A percentile compares a stretch with the other conserved stretches of the same genome.
These are phyloP conservation scores for Salvelinus namaycush DNA, from an alignment of 2,113 vertebrate species.

Conservation along the genomic window DNA sequence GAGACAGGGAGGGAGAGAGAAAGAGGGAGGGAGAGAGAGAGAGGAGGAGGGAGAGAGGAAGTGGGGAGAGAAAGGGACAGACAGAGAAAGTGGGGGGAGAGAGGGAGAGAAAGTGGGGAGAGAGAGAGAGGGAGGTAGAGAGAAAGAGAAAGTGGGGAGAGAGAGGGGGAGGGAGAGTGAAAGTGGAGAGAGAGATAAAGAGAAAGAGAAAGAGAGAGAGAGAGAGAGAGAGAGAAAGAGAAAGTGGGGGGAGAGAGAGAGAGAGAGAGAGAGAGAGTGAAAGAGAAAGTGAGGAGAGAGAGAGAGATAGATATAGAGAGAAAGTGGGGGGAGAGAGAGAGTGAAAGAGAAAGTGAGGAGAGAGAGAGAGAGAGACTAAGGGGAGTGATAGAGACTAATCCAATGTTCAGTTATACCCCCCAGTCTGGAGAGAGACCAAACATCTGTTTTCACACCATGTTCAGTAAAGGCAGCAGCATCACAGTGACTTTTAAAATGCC, in stretches of 20 bases:
- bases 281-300: neutral
- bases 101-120: no score
- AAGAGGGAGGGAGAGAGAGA: fast-evolving
- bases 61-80: no score
- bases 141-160: no score
- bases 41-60: no score
- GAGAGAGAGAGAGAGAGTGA: neutral
- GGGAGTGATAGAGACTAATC: constrained; percentile 52
- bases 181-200: neutral
- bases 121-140: no score
- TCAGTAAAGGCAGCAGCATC: no score
- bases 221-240: neutral
- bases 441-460: no score
- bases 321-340: neutral
- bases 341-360: constrained; percentile 8
- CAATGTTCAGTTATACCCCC: constrained; percentile 22
- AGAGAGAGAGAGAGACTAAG: neutral
- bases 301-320: neutral
- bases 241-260: no score
- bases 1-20: fast-evolving
- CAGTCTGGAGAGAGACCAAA: no score
- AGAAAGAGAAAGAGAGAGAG: neutral
- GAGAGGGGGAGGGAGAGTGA: no score
- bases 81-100: no score
- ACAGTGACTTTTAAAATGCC: no score